Conservation (phyloP, 2,797 vertebrate genomes). For the Linurgus olivaceus region DNA sequence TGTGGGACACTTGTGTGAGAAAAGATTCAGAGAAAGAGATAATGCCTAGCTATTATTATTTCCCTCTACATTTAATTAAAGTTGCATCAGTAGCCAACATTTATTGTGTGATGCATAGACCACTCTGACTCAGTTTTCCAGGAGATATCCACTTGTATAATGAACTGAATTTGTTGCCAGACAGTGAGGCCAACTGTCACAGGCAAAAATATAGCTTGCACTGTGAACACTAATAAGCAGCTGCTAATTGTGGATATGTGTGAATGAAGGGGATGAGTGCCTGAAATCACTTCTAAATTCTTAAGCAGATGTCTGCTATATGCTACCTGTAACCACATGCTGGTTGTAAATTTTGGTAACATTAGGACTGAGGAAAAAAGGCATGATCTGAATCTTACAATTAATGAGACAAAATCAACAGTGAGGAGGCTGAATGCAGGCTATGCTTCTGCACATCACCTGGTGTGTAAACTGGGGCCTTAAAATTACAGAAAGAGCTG, state of each 20-base stretch:
- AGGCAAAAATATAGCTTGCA: not conserved
- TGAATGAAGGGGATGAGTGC: not conserved
- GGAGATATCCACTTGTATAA: not conserved
- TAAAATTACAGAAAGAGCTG: not conserved
- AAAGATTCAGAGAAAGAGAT: not conserved
- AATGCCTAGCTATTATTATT: not conserved
- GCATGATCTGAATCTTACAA: not conserved
- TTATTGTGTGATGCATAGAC: not conserved
- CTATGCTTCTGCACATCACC: not conserved
- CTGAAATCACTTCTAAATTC: not conserved
- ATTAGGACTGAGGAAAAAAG: not conserved
- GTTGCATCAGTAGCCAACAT: not conserved
- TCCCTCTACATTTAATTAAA: not conserved
- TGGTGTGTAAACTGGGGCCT: not conserved
- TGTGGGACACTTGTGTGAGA: not conserved
- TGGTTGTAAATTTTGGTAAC: not conserved
- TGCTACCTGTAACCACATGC: not conserved
- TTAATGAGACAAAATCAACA: not conserved
- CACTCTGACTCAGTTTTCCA: not conserved
- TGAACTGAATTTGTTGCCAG: not conserved
- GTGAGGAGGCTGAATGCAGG: not conserved
- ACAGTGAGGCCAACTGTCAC: not conserved
- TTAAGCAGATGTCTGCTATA: not conserved
- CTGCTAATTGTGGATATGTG: not conserved
- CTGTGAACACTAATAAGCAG: not conserved